Base-by-base conservation (phyloP, 2,797 vertebrate genomes). In the Hirundo rustica region DNA sequence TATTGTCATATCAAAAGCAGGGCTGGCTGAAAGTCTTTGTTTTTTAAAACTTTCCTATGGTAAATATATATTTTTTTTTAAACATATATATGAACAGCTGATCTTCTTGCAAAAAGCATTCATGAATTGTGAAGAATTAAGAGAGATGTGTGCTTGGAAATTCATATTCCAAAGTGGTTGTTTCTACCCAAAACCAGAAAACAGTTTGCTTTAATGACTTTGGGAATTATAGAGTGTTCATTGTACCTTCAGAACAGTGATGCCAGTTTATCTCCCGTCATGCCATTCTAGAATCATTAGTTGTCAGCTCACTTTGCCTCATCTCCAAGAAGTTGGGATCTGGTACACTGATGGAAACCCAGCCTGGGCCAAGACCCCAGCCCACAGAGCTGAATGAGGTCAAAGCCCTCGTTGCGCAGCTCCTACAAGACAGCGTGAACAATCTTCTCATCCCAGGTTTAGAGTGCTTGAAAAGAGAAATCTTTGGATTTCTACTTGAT, bases 161-260 rank as follows among this genome's bases (percentile, higher is more conserved):
- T 61, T 77, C 8, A 0, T 48, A 25, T 61, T 76, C 77, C 29
- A 71, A 77, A 80, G 61, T 16, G 18, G 3, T 10, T 30, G 65
- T 80, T 85, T 83, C 29, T 79, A 32, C 22, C 6, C 48, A 2
- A 77, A 91, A 50, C 13, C 38, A 74, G 57, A 89, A 85, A 71
- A 7, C 0, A 0, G 55, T 64, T 53, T 74, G 17, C 5, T 54
- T 4, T 38, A 50, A 57, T 19, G 7, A 58, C 61, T 91, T 88
- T 13, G 42, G 44, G n/a, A 80, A 85, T 58, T 44, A n/a, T 0
- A 50, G 23, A 42, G 16, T 45, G 38, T 18, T 90, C 21, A 21
- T 38, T 0, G 0, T 60, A 29, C 29, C 38, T 30, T 60, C 0
- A 2, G 44, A 78, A 5, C 34, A 88, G 25, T 51, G 62, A 21